These are phyloP conservation scores for Linnaemya vulpina DNA, from an alignment of 2,888 invertebrate genomes.

Conservation along the genomic window DNA sequence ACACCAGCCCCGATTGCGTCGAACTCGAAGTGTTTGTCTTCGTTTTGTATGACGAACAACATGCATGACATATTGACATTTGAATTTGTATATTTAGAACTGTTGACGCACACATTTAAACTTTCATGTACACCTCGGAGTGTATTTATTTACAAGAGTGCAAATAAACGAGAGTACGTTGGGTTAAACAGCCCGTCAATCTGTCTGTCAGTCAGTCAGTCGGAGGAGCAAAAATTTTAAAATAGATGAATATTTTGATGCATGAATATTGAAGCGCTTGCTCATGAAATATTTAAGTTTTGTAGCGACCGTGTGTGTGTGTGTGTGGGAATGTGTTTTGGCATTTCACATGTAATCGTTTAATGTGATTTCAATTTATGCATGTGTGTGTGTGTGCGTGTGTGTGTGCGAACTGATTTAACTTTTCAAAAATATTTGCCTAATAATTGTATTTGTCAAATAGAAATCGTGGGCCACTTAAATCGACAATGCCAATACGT, in stretches of 20 bases:
- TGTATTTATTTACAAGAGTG: slow-evolving; percentile 16
- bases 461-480: slow-evolving; percentile 54
- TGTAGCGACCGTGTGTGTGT: neutral
- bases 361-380: slow-evolving; percentile 52
- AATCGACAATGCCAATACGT: slow-evolving; percentile 23
- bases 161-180: slow-evolving; percentile 35
- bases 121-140: neutral
- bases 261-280: neutral
- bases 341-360: slow-evolving; percentile 50
- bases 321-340: slow-evolving; percentile 13
- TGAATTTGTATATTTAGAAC: slow-evolving; percentile 1
- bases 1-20: slow-evolving; percentile 14
- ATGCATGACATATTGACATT: slow-evolving; percentile 42
- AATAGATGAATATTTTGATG: neutral
- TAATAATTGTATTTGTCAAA: slow-evolving; percentile 46
- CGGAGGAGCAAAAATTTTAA: slow-evolving; percentile 8
- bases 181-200: slow-evolving; percentile 19
- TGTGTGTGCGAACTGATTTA: slow-evolving; percentile 38
- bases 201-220: no score
- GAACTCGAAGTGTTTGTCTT: neutral
- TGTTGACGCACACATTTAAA: neutral
- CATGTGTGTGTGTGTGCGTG: no score
- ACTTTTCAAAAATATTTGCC: slow-evolving; percentile 42
- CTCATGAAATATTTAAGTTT: slow-evolving; percentile 19
- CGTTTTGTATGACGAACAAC: slow-evolving; percentile 18